These are phyloP conservation scores for Plectrocnemia conspersa DNA, from an alignment of 1,140 invertebrate genomes.

Conservation along the genomic window DNA sequence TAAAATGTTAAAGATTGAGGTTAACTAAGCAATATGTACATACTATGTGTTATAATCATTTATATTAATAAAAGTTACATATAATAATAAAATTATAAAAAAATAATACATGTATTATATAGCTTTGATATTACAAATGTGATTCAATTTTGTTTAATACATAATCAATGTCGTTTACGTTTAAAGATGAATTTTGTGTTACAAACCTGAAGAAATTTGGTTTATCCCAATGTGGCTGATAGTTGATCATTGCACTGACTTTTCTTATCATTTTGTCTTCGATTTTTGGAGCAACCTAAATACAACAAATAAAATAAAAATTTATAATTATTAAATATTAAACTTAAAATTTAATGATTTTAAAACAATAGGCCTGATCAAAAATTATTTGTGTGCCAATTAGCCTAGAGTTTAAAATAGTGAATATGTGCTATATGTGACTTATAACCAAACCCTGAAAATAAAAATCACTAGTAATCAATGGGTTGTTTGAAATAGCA, in stretches of 20 bases:
- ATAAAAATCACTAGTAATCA: too few relatives aligned
- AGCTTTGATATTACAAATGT: conserved; percentile 40
- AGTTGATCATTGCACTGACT: conserved; percentile 66
- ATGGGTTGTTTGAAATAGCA: too few relatives aligned
- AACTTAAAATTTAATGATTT: background rate
- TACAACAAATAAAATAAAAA: conserved; percentile 48
- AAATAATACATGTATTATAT: background rate
- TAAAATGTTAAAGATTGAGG: background rate
- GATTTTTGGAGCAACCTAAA: conserved; percentile 63
- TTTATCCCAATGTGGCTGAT: conserved; percentile 60
- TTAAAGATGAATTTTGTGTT: conserved; percentile 57
- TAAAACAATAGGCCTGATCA: too few relatives aligned
- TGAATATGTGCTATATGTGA: too few relatives aligned
- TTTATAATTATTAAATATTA: conserved; percentile 13
- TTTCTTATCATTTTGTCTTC: conserved; percentile 65
- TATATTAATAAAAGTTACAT: background rate
- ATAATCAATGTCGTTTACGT: conserved; percentile 53
- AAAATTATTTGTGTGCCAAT: conserved; percentile 6
- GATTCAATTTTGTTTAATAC: conserved; percentile 57
- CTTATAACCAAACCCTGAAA: too few relatives aligned
- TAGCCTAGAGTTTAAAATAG: too few relatives aligned
- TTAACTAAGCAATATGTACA: background rate
- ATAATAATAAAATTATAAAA: background rate
- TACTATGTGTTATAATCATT: background rate
- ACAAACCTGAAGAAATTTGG: conserved; percentile 72